Percentiles rank a stretch among this genome's conserved stretches.
Evolutionary conservation across 1,140 invertebrate species (phyloP).

Genomic region (Eueides isabella): DNA sequence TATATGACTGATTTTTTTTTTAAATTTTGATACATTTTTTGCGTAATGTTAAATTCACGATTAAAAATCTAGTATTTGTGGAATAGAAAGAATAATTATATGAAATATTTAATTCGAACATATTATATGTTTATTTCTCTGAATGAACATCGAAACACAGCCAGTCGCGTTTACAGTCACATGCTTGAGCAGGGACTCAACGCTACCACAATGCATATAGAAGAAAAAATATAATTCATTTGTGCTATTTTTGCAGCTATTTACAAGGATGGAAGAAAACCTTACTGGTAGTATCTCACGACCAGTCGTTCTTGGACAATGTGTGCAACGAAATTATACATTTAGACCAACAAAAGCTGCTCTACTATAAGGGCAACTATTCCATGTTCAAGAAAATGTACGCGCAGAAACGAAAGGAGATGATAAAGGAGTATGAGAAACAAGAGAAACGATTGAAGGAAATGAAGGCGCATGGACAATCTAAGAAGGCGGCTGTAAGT

Average conservation of each 20-base stretch:
- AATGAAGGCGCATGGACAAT: conserved; percentile 96
- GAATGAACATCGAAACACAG: too few species aligned
- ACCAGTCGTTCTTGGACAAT: conserved; percentile 99
- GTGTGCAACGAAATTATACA: conserved; percentile 99
- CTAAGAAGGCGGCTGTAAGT: conserved; percentile 86
- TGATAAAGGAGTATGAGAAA: conserved; percentile 98
- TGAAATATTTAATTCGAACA: too few species aligned
- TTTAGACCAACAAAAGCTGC: conserved; percentile 96
- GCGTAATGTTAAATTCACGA: too few species aligned
- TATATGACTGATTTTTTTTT: conserved; percentile 40
- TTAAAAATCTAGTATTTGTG: too few species aligned
- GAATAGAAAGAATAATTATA: too few species aligned
- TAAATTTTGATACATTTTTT: too few species aligned
- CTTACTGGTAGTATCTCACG: conserved; percentile 98
- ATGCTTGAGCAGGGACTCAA: too few species aligned
- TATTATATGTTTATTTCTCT: too few species aligned
- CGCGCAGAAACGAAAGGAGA: conserved; percentile 96
- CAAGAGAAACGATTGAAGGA: conserved; percentile 98
- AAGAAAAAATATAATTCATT: neutral
- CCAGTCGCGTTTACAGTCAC: too few species aligned
- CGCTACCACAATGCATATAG: too few species aligned
- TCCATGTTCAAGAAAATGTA: conserved; percentile 99
- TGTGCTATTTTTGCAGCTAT: conserved; percentile 84
- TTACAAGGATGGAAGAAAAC: conserved; percentile 99
- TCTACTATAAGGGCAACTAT: conserved; percentile 99